Evolutionary conservation across 1,140 invertebrate genomes (phyloP).

Genomic region (Leptinotarsa defecta): DNA sequence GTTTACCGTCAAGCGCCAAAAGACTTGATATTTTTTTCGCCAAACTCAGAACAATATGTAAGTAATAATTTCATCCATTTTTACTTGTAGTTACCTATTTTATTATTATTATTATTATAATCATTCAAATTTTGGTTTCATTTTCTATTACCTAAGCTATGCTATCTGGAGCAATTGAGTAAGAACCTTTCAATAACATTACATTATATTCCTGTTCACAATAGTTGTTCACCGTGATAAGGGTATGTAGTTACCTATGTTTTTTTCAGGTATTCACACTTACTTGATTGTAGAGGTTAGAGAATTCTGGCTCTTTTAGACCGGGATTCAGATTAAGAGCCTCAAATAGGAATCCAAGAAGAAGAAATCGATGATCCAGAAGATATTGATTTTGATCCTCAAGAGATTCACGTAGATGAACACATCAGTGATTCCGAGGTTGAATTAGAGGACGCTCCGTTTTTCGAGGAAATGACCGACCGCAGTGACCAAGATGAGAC

Average conservation of each 20-base stretch:
- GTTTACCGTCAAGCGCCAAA: no score
- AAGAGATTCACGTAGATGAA: neutral
- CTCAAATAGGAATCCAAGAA: neutral
- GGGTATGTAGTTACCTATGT: neutral
- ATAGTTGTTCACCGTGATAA: neutral
- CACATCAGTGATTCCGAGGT: neutral
- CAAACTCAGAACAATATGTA: no score
- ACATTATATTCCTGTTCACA: neutral
- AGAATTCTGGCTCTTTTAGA: conserved; percentile 4
- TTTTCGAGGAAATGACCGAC: no score
- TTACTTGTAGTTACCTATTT: no score
- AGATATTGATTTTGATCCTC: neutral
- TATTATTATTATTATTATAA: no score
- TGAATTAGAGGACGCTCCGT: neutral
- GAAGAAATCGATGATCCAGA: neutral
- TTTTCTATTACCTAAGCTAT: no score
- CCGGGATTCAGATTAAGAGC: neutral
- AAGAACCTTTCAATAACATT: neutral
- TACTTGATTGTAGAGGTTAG: neutral
- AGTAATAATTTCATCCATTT: no score
- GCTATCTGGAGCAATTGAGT: neutral
- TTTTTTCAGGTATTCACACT: conserved; percentile 3
- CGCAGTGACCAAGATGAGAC: no score
- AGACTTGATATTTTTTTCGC: no score
- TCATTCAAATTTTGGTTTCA: no score